Evolutionary conservation across 2,888 invertebrate species (phyloP).

Genomic region (Gonocerus acuteangulatus): DNA sequence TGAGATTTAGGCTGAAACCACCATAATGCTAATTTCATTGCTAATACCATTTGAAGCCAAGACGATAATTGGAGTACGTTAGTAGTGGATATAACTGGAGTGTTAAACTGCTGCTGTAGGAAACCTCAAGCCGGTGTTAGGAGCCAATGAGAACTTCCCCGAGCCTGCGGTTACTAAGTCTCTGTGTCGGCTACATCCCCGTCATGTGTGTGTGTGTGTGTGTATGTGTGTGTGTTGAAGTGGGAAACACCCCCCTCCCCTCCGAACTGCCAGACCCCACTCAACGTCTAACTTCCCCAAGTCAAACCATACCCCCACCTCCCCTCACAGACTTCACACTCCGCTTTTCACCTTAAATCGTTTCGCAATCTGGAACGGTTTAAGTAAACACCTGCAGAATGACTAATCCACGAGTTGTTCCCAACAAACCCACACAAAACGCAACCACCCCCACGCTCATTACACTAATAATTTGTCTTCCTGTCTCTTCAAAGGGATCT

Average conservation of each 20-base stretch:
- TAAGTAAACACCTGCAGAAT: conserved; percentile 22
- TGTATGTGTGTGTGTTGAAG: no score
- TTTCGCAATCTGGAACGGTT: conserved; percentile 14
- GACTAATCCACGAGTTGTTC: not conserved
- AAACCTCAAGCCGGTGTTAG: no score
- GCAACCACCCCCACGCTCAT: not conserved
- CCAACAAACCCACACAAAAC: not conserved
- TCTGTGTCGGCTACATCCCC: no score
- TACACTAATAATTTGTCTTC: not conserved
- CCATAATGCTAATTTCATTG: no score
- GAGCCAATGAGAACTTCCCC: no score
- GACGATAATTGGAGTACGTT: no score
- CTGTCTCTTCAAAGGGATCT: not conserved
- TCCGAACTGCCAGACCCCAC: not conserved
- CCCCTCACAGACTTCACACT: not conserved
- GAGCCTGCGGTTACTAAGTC: no score
- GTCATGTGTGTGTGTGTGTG: no score
- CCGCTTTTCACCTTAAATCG: conserved; percentile 15
- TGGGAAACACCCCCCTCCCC: not conserved
- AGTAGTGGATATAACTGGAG: no score
- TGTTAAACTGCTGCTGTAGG: no score
- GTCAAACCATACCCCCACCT: not conserved
- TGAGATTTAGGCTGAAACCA: no score
- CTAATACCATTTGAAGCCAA: no score
- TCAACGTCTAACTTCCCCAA: not conserved